Percentiles rank a stretch among this genome's conserved stretches.
phyloP scores from a whole-genome alignment of 2,888 invertebrate species.

The Ferdinandea cuprea region DNA sequence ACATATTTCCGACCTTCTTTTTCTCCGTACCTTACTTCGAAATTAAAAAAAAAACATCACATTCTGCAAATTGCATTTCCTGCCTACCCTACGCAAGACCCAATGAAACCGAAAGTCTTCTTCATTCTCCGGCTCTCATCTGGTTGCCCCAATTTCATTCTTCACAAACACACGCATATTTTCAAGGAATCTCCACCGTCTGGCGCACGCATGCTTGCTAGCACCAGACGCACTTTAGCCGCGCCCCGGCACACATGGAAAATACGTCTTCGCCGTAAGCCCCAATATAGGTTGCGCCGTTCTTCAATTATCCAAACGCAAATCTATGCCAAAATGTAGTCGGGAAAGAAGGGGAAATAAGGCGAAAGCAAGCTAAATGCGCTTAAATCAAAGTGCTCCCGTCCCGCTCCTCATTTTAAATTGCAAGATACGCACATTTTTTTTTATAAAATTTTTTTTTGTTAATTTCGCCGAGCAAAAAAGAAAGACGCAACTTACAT shows the following conservation, averaged over 20 bases:
- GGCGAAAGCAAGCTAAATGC: not conserved
- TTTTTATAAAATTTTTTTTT: constrained; percentile 9
- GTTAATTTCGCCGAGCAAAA: constrained; percentile 45
- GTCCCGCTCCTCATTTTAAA: constrained; percentile 11
- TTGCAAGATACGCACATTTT: constrained; percentile 5
- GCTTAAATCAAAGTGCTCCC: constrained; percentile 20
- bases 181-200: constrained; percentile 56
- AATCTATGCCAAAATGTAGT: constrained; percentile 59
- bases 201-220: constrained; percentile 58
- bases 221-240: constrained; percentile 57
- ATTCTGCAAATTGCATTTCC: constrained; percentile 26
- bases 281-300: constrained; percentile 65
- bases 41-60: not conserved
- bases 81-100: constrained; percentile 49
- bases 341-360: constrained; percentile 1
- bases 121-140: constrained; percentile 59
- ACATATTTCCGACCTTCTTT: constrained; percentile 16
- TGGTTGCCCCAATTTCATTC: constrained; percentile 63
- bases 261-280: constrained; percentile 21
- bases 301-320: constrained; percentile 54
- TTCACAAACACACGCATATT: constrained; percentile 38
- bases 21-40: not conserved
- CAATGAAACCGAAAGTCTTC: constrained; percentile 59
- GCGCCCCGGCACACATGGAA: constrained; percentile 18
- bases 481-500: constrained; percentile 12